These are phyloP conservation scores for Odontamblyopus rebecca DNA, from an alignment of 2,797 vertebrate species.

Conservation along the genomic window DNA sequence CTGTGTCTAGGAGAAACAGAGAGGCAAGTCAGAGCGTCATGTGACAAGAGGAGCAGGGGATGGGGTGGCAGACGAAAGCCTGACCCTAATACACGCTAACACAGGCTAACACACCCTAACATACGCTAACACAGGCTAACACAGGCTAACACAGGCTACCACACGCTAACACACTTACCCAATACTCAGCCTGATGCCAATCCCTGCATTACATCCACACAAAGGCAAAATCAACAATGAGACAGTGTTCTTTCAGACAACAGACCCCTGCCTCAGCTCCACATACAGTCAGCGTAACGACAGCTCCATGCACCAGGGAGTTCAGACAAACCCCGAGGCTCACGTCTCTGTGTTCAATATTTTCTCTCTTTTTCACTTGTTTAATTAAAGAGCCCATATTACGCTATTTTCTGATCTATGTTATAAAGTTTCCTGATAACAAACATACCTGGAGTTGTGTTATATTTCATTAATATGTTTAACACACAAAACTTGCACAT, in stretches of 20 bases:
- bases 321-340: background rate
- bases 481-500: no score
- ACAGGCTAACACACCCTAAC: no score
- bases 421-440: no score
- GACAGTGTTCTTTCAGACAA: slow-evolving; percentile 49
- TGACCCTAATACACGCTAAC: background rate
- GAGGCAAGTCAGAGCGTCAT: slow-evolving; percentile 26
- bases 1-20: slow-evolving; percentile 12
- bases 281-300: slow-evolving; percentile 23
- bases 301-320: background rate
- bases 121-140: no score
- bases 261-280: slow-evolving; percentile 44
- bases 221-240: slow-evolving; percentile 56
- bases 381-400: background rate
- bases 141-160: no score
- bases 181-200: slow-evolving; percentile 65
- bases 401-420: no score
- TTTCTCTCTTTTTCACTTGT: background rate
- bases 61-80: slow-evolving; percentile 42
- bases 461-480: no score
- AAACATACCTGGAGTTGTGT: no score
- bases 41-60: slow-evolving; percentile 39
- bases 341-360: slow-evolving; percentile 24
- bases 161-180: slow-evolving; percentile 63
- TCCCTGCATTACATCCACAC: slow-evolving; percentile 61